Evolutionary conservation across 2,113 vertebrate genomes (phyloP).

Genomic region (Lichenostomus cassidix): DNA sequence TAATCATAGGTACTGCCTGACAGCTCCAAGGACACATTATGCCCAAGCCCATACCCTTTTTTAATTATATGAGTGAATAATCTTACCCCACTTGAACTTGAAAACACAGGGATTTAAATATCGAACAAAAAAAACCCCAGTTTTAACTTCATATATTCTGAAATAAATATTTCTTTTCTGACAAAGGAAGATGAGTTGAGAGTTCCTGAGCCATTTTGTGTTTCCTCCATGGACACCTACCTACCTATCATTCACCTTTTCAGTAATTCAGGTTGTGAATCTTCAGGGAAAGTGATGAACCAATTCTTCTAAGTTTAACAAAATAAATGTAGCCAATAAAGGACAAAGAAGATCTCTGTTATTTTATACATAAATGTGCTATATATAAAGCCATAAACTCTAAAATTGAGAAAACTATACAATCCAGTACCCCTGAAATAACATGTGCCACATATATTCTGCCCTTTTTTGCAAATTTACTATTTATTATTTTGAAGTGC

Average conservation of each 20-base stretch:
- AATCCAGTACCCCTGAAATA: not conserved
- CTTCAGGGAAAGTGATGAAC: not conserved
- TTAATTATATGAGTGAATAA: slow-evolving; percentile 54
- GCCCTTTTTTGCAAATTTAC: not conserved
- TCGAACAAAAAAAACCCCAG: not conserved
- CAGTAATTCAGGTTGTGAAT: not conserved
- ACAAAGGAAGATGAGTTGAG: slow-evolving; percentile 9
- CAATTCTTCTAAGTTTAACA: not conserved
- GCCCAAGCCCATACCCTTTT: not conserved
- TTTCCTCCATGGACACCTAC: not conserved
- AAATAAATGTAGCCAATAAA: slow-evolving; percentile 2
- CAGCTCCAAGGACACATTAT: slow-evolving; percentile 1
- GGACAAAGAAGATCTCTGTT: not conserved
- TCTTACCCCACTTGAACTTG: not conserved
- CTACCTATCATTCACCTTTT: not conserved
- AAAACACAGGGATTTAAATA: slow-evolving; percentile 16
- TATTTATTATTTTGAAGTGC: not conserved
- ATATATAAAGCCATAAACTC: not conserved
- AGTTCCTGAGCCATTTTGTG: not conserved
- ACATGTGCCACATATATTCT: not conserved
- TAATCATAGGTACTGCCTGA: slow-evolving; percentile 7
- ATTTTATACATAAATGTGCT: not conserved
- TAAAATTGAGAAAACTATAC: not conserved
- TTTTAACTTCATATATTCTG: slow-evolving; percentile 18
- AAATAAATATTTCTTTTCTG: slow-evolving; percentile 18